Percentiles rank a stretch among this genome's conserved stretches.
phyloP scores from a whole-genome alignment of 2,113 vertebrate species.

The Eptatretus burgeri region DNA sequence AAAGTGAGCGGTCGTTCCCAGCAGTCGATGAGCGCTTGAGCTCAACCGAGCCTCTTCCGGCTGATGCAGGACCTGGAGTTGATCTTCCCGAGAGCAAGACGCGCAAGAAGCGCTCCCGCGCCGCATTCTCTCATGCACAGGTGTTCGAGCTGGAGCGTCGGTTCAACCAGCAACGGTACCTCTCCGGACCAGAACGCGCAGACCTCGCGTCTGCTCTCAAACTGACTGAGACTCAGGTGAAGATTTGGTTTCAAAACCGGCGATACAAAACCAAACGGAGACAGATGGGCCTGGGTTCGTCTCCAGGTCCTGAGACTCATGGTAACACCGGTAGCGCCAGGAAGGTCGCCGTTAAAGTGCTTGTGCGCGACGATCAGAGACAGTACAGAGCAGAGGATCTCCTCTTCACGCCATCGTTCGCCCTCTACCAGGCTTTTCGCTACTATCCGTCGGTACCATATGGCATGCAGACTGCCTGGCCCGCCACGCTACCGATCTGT shows the following conservation, averaged over 20 bases:
- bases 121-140: conserved; percentile 89
- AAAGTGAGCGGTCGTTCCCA: no score
- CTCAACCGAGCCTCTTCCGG: no score
- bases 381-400: conserved; percentile 27
- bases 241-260: conserved; percentile 99
- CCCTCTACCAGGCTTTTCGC: conserved; percentile 19
- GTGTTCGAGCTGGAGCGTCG: conserved; percentile 94
- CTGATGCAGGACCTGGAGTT: not conserved
- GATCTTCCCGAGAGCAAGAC: conserved; percentile 27
- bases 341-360: conserved; percentile 40
- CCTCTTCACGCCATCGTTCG: conserved; percentile 13
- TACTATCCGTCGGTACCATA: conserved; percentile 14
- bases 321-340: conserved; percentile 13
- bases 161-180: conserved; percentile 91
- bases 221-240: conserved; percentile 92
- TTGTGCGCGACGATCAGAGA: conserved; percentile 89
- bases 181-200: conserved; percentile 77
- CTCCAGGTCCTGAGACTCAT: conserved; percentile 36
- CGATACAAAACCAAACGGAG: conserved; percentile 90
- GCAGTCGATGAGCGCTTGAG: no score
- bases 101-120: conserved; percentile 77
- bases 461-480: not conserved
- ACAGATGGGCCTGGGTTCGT: conserved; percentile 28
- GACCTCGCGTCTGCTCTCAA: conserved; percentile 83
- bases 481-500: not conserved